Evolutionary conservation across 2,797 vertebrate genomes (phyloP), one percentile per base, ranked within the genome.

Genomic region (Argentina silus): DNA sequence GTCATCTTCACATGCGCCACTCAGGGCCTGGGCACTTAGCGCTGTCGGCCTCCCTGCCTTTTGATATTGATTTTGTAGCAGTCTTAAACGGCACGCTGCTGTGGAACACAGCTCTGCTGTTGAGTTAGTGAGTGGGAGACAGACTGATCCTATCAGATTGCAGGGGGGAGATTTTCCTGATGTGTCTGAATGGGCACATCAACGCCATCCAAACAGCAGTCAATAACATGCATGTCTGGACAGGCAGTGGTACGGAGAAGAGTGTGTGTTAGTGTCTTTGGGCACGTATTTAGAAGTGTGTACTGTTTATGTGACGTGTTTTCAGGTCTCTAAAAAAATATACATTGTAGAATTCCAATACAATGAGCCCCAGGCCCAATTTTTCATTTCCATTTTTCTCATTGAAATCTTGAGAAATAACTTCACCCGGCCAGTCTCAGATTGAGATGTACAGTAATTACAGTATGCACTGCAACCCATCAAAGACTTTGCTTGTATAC

Each of bases 11-110:
- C 51, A 7, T 56, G 36, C 21, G 15, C 66, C 48, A 42, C 50
- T 42, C 66, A 42, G 36, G 17, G 27, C 7, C 10, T 11, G 51
- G n/a, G 27, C 50, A 69, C 51, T 69, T 69, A 72, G 36, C 48
- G n/a, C 60, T 17, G 50, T 4, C 11, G 21, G 62, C 42, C 62
- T 53, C 56, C 17, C 50, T 56, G 62, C 62, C 63, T n/a, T n/a
- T 59, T 42, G 19, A 15, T 67, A 50, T 67, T 57, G 72, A 73
- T 73, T 73, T 47, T 73, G n/a, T 55, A 56, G 56, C 63, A 27
- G 55, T 64, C 60, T 43, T 72, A 53, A 64, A 62, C 64, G 70
- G 70, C 70, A n/a, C 60, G 42, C n/a, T 71, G 36, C 47, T 15
- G 47, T 19, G 65, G n/a, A 72, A 19, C 14, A 8, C 15, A 57